Evolutionary conservation across 2,113 vertebrate genomes (phyloP).

Genomic region (Podarcis cretensis): DNA sequence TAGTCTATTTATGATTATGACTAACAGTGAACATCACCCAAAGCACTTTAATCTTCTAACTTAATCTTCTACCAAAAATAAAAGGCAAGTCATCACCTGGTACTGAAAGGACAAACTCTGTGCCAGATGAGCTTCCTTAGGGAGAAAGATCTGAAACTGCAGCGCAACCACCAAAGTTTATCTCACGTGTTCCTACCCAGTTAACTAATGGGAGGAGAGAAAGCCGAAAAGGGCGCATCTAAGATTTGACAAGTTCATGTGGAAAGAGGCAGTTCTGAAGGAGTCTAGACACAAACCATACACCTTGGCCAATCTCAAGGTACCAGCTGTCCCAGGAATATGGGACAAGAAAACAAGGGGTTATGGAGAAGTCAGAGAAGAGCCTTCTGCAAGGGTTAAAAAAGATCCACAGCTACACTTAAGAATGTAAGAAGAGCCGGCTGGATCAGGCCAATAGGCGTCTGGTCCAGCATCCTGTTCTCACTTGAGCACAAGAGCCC

Average conservation of each 20-base stretch:
- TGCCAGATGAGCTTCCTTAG: neutral
- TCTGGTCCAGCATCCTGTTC: too few relatives aligned
- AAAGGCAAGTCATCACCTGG: neutral
- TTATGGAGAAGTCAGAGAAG: neutral
- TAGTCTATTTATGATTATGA: too few relatives aligned
- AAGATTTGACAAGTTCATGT: neutral
- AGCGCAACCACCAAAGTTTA: neutral
- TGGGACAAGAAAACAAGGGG: neutral
- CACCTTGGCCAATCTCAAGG: neutral
- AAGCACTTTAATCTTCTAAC: neutral
- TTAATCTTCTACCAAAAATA: neutral
- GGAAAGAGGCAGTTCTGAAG: neutral
- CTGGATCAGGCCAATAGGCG: too few relatives aligned
- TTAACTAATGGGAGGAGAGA: neutral
- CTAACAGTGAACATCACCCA: too few relatives aligned
- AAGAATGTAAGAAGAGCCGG: too few relatives aligned
- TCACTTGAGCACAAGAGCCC: too few relatives aligned
- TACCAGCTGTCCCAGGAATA: neutral
- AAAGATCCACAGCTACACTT: neutral
- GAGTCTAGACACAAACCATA: neutral
- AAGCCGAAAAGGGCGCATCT: neutral
- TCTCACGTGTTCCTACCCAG: neutral
- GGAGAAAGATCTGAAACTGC: too few relatives aligned
- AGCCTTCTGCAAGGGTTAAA: too few relatives aligned
- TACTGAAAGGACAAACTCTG: neutral